phyloP scores from a whole-genome alignment of 2,797 vertebrate species.

The Siniperca obscura region DNA sequence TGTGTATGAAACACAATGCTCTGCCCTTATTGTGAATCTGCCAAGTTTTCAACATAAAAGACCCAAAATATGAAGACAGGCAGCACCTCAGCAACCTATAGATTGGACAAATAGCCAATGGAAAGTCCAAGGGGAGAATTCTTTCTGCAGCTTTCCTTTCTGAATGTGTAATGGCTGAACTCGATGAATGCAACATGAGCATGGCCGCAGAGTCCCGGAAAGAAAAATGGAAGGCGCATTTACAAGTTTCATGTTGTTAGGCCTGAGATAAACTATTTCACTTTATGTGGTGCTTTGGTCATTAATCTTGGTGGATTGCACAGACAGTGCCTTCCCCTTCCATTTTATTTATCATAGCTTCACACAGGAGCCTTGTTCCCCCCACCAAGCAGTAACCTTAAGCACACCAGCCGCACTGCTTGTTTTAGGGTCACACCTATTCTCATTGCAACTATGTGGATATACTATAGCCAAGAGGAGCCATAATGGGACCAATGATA shows the following conservation, averaged over 20 bases:
- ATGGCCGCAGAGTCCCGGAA: conserved; percentile 47
- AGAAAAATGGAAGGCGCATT: conserved; percentile 79
- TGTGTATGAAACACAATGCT: conserved; percentile 61
- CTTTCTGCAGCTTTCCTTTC: conserved; percentile 51
- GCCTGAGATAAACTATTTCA: conserved; percentile 82
- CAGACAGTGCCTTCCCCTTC: conserved; percentile 63
- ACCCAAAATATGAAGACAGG: conserved; percentile 64
- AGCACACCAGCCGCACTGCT: conserved; percentile 29
- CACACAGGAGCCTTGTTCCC: conserved; percentile 50
- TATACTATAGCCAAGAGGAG: conserved; percentile 9
- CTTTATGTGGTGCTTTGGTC: conserved; percentile 76
- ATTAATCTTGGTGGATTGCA: conserved; percentile 78
- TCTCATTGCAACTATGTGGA: conserved; percentile 31
- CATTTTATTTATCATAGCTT: conserved; percentile 71
- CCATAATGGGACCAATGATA: conserved; percentile 33
- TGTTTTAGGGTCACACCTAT: conserved; percentile 37
- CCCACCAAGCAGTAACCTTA: conserved; percentile 48
- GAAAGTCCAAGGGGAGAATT: conserved; percentile 42
- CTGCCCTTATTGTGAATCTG: conserved; percentile 59
- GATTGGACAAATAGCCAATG: conserved; percentile 54
- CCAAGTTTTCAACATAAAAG: conserved; percentile 63
- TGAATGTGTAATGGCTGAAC: conserved; percentile 65
- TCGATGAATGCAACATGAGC: conserved; percentile 71
- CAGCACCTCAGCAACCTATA: conserved; percentile 51
- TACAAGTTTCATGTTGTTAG: conserved; percentile 80